phyloP scores from a whole-genome alignment of 2,113 vertebrate species.

The Hyperopisus bebe region DNA sequence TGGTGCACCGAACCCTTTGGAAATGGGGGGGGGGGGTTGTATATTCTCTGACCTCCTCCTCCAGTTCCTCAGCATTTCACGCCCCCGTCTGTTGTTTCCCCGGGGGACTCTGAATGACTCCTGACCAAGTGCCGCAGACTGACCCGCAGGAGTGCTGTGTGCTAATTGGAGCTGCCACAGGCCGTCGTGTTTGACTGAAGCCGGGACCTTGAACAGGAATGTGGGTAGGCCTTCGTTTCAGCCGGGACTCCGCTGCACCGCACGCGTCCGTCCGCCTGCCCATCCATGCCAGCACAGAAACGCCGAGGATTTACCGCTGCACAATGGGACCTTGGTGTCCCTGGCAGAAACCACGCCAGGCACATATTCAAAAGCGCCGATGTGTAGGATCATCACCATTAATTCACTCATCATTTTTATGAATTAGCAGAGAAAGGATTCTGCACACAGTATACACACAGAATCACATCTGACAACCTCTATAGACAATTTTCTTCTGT shows the following conservation, averaged over 20 bases:
- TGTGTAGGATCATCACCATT: neutral
- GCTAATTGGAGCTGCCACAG: neutral
- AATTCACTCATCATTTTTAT: slow-evolving; percentile 27
- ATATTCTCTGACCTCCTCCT: neutral
- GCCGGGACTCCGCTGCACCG: neutral
- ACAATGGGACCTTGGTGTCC: neutral
- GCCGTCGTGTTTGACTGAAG: neutral
- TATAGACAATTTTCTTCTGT: slow-evolving; percentile 52
- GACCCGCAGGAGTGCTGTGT: neutral
- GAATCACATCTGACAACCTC: slow-evolving; percentile 50
- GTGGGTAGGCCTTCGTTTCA: neutral
- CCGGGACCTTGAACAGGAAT: neutral
- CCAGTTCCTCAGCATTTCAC: neutral
- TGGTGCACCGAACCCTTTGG: neutral
- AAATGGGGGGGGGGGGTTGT: neutral
- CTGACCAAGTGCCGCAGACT: neutral
- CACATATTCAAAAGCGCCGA: neutral
- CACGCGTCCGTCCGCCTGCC: neutral
- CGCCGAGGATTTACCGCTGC: neutral
- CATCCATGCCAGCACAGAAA: neutral
- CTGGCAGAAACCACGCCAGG: neutral
- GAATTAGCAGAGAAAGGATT: slow-evolving; percentile 34
- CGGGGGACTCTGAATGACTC: neutral
- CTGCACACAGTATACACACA: slow-evolving; percentile 41
- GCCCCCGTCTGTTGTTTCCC: neutral